phyloP scores from a whole-genome alignment of 1,140 invertebrate species.

The Drosophila sproati region DNA sequence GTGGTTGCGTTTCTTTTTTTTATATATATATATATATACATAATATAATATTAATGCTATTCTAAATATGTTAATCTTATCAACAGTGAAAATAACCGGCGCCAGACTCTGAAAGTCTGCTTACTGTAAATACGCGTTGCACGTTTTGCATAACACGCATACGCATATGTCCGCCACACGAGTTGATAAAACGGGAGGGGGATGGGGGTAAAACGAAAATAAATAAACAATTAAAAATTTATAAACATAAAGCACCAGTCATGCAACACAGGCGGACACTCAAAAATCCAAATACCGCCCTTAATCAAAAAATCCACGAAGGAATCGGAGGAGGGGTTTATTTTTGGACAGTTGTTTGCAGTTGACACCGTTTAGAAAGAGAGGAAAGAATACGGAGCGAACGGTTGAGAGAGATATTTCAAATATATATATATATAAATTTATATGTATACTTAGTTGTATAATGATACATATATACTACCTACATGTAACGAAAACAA shows the following conservation, averaged over 20 bases:
- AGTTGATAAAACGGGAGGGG: neutral
- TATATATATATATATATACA: neutral
- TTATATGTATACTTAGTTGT: constrained; percentile 36
- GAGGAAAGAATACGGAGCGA: neutral
- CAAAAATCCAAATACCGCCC: neutral
- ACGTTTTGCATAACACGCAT: constrained; percentile 1
- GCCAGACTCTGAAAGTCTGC: constrained; percentile 15
- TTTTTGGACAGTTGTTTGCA: neutral
- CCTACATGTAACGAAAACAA: constrained; percentile 24
- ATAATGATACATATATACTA: constrained; percentile 36
- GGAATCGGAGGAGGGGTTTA: neutral
- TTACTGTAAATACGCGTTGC: constrained; percentile 58
- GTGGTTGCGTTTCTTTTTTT: constrained; percentile 21
- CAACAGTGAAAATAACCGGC: constrained; percentile 6
- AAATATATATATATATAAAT: constrained; percentile 17
- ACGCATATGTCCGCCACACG: neutral
- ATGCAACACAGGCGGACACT: neutral
- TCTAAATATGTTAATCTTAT: constrained; percentile 47
- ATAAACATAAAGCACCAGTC: neutral
- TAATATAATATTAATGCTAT: constrained; percentile 33
- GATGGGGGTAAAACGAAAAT: neutral
- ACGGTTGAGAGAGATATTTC: constrained; percentile 10
- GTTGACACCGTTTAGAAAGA: constrained; percentile 40
- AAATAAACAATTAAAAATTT: constrained; percentile 3
- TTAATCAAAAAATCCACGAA: neutral